These are phyloP conservation scores for Platalea minor DNA, from an alignment of 2,797 vertebrate genomes.

Conservation along the genomic window DNA sequence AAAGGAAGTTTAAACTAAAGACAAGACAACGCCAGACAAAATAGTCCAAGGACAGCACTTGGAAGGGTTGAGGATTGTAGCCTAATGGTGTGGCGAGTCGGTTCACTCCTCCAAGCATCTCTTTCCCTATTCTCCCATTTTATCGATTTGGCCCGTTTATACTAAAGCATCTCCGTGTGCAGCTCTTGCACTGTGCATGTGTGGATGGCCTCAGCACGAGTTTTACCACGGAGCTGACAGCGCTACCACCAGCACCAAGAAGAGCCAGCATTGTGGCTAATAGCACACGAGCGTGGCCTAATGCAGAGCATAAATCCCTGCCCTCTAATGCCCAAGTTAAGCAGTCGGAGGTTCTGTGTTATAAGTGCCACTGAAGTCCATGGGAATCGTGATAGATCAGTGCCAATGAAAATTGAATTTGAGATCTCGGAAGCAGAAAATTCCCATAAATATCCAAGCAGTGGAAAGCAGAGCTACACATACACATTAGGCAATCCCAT, in stretches of 20 bases:
- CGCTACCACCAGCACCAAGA: not conserved
- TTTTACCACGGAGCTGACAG: fast-evolving
- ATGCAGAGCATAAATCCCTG: not conserved
- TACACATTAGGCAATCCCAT: not conserved
- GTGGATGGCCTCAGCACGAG: not conserved
- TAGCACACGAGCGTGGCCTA: not conserved
- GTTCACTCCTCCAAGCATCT: too few species aligned
- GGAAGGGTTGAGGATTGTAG: not conserved
- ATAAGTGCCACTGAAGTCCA: fast-evolving
- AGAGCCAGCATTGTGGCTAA: fast-evolving
- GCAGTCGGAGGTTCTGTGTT: not conserved
- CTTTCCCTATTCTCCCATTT: not conserved
- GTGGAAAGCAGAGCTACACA: not conserved
- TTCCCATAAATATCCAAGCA: not conserved
- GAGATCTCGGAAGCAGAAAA: not conserved
- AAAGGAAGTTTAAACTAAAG: not conserved
- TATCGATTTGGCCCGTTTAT: fast-evolving
- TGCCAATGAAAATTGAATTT: not conserved
- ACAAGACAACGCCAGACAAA: not conserved
- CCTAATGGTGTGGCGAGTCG: fast-evolving
- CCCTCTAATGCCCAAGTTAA: not conserved
- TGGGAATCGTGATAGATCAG: not conserved
- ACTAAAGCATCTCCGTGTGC: fast-evolving
- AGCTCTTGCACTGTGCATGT: fast-evolving
- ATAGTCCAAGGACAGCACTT: not conserved